Evolutionary conservation across 2,113 vertebrate species (phyloP).

Genomic region (Sander lucioperca): DNA sequence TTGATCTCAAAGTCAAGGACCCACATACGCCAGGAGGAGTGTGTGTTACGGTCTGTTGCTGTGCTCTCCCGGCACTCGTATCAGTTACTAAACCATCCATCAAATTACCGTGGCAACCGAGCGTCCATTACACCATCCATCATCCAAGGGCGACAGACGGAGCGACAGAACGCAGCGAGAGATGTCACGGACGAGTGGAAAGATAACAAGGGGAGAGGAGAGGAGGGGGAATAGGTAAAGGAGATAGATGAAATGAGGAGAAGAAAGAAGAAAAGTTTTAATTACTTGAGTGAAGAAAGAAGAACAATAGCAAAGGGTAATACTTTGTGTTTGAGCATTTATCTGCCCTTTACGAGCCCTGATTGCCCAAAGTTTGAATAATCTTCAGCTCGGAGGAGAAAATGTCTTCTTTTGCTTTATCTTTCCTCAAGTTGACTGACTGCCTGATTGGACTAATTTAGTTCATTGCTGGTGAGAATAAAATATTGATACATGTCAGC

Average conservation of each 20-base stretch:
- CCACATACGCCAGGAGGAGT: background rate
- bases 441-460: background rate
- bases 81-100: conserved; percentile 79
- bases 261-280: background rate
- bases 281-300: background rate
- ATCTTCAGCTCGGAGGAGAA: background rate
- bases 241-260: background rate
- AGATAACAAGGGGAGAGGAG: conserved; percentile 62
- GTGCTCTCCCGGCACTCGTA: conserved; percentile 32
- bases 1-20: conserved; percentile 69
- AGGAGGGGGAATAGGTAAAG: background rate
- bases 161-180: conserved; percentile 57
- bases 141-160: conserved; percentile 76
- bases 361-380: conserved; percentile 15
- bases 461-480: background rate
- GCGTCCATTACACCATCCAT: conserved; percentile 75
- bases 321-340: background rate
- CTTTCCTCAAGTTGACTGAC: conserved; percentile 18
- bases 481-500: background rate
- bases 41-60: background rate
- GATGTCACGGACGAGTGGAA: conserved; percentile 65
- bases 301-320: background rate
- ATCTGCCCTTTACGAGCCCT: background rate
- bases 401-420: background rate
- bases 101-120: conserved; percentile 77